These are phyloP conservation scores for Clunio marinus DNA, from an alignment of 2,888 invertebrate genomes.

Conservation along the genomic window DNA sequence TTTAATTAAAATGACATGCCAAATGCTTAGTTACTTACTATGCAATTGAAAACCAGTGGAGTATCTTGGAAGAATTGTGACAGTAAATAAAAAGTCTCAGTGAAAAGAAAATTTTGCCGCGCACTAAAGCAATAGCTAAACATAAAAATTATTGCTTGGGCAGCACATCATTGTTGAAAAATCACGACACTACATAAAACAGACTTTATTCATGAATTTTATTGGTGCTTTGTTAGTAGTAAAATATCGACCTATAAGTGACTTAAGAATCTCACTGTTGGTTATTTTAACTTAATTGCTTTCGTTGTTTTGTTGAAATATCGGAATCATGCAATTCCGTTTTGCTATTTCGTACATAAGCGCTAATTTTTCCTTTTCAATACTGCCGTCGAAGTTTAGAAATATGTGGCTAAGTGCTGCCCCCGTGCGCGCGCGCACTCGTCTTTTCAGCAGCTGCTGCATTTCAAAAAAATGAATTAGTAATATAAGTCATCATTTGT, in stretches of 20 bases:
- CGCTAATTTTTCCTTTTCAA: not conserved
- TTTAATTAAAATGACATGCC: constrained; percentile 12
- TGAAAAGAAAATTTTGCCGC: not conserved
- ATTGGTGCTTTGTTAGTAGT: not conserved
- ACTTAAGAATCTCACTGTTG: not conserved
- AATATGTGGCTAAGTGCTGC: not conserved
- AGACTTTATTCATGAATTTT: constrained; percentile 19
- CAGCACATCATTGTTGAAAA: constrained; percentile 22
- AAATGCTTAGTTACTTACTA: not conserved
- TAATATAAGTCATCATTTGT: constrained; percentile 38
- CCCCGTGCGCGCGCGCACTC: constrained; percentile 6
- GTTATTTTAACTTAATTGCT: constrained; percentile 9
- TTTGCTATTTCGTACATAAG: not conserved
- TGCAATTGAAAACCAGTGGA: not conserved
- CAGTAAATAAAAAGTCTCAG: not conserved
- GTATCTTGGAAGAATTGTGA: not conserved
- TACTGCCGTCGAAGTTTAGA: not conserved
- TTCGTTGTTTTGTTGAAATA: not conserved
- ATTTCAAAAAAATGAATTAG: constrained; percentile 30
- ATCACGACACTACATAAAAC: constrained; percentile 30
- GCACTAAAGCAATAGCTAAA: not conserved
- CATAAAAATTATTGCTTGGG: constrained; percentile 12
- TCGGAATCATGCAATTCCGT: not conserved
- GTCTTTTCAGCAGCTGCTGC: constrained; percentile 31
- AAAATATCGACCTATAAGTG: not conserved